A percentile compares a stretch with the other conserved stretches of the same genome.
These are phyloP conservation scores for Crepidodera aurea DNA, from an alignment of 2,888 invertebrate genomes.

Conservation along the genomic window DNA sequence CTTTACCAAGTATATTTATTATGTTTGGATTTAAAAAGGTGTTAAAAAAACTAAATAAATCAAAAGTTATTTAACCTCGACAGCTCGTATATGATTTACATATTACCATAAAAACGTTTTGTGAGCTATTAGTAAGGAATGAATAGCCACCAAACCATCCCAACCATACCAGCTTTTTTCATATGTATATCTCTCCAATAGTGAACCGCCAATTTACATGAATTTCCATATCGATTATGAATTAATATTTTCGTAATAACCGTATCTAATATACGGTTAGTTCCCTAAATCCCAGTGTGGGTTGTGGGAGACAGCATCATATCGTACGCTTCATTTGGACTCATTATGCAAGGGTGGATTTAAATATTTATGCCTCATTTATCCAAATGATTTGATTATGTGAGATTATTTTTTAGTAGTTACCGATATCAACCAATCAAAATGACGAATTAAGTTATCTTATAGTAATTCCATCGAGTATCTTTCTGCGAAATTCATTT, in stretches of 20 bases:
- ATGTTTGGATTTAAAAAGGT: not conserved
- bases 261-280: conserved; percentile 10
- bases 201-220: conserved; percentile 16
- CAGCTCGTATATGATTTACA: not conserved
- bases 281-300: conserved; percentile 8
- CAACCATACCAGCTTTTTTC: not conserved
- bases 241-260: conserved; percentile 21
- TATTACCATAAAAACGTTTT: conserved; percentile 1
- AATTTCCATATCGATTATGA: conserved; percentile 19
- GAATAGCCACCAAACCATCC: not conserved
- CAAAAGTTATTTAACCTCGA: not conserved
- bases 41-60: not conserved
- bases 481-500: no score
- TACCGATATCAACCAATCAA: no score
- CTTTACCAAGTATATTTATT: no score
- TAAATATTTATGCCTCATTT: conserved; percentile 3
- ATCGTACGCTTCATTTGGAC: not conserved
- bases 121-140: conserved; percentile 1
- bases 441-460: no score
- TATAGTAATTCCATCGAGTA: no score
- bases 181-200: conserved; percentile 6
- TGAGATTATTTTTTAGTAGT: no score
- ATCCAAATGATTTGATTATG: no score
- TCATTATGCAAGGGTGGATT: conserved; percentile 2
- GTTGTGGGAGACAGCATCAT: conserved; percentile 4